phyloP scores from a whole-genome alignment of 2,888 invertebrate species.

The Fragum whitleyi region DNA sequence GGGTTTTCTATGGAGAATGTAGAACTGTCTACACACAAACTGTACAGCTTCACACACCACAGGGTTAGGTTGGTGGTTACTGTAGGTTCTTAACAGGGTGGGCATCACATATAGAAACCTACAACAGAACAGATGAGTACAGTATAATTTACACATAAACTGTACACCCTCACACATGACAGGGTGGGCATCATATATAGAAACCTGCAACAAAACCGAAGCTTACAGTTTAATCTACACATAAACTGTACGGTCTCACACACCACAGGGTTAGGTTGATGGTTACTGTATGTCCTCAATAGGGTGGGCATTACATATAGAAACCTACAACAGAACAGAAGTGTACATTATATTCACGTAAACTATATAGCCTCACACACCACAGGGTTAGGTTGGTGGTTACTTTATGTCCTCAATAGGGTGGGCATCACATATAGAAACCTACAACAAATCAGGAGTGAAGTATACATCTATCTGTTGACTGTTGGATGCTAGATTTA shows the following conservation, averaged over 20 bases:
- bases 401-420: constrained; percentile 97
- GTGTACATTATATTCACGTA: constrained; percentile 90
- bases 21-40: constrained; percentile 99
- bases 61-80: constrained; percentile 98
- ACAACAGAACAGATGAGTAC: constrained; percentile 39
- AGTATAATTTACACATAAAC: background rate
- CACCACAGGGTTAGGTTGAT: constrained; percentile 97
- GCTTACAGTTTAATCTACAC: no score
- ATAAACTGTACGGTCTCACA: constrained; percentile 98
- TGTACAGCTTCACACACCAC: constrained; percentile 97
- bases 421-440: constrained; percentile 99
- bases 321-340: constrained; percentile 88
- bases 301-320: constrained; percentile 98
- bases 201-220: no score
- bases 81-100: constrained; percentile 97
- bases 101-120: constrained; percentile 99
- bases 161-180: no score
- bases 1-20: constrained; percentile 98
- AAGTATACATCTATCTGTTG: no score
- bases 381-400: constrained; percentile 98
- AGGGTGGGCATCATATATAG: no score
- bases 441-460: constrained; percentile 86
- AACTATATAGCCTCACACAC: constrained; percentile 98
- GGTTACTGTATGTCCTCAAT: constrained; percentile 97
- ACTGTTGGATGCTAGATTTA: no score